These are phyloP conservation scores for Amblyjoppa fuscipennis DNA, from an alignment of 2,888 invertebrate species.

Conservation along the genomic window DNA sequence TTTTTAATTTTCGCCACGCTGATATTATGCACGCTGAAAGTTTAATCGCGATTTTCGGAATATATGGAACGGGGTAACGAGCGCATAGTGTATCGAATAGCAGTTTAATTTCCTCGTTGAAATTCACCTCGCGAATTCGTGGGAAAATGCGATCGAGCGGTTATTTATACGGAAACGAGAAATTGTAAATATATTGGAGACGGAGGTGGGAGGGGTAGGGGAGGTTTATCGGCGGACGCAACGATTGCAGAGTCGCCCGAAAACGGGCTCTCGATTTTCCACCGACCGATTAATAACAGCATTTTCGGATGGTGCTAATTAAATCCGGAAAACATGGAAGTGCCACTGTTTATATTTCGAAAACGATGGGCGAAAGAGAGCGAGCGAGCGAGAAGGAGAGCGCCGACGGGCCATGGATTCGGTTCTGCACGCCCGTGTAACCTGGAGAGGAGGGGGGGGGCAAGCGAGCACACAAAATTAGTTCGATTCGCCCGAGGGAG, in stretches of 20 bases:
- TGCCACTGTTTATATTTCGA: constrained; percentile 81
- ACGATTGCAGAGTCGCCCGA: constrained; percentile 58
- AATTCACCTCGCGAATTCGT: constrained; percentile 56
- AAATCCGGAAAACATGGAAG: constrained; percentile 84
- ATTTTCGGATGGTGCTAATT: constrained; percentile 81
- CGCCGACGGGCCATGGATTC: constrained; percentile 60
- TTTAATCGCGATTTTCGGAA: constrained; percentile 4
- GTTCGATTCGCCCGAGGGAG: constrained; percentile 62
- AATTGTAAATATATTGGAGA: constrained; percentile 77
- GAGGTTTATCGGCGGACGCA: constrained; percentile 4
- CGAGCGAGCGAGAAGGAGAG: constrained; percentile 59
- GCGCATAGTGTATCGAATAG: constrained; percentile 16
- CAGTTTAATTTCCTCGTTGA: constrained; percentile 46
- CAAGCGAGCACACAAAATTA: constrained; percentile 57
- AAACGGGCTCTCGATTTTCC: constrained; percentile 71
- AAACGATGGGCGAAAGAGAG: constrained; percentile 71
- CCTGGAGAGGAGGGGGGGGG: constrained; percentile 33
- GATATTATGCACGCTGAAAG: constrained; percentile 36
- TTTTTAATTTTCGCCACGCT: neutral
- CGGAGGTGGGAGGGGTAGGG: neutral
- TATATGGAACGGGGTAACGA: neutral
- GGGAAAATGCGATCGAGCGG: constrained; percentile 50
- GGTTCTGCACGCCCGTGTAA: constrained; percentile 14
- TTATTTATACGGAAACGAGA: constrained; percentile 70
- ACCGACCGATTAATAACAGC: constrained; percentile 82